Base-by-base conservation (phyloP, 2,797 vertebrate species). In the Pangasius larnaudii region DNA sequence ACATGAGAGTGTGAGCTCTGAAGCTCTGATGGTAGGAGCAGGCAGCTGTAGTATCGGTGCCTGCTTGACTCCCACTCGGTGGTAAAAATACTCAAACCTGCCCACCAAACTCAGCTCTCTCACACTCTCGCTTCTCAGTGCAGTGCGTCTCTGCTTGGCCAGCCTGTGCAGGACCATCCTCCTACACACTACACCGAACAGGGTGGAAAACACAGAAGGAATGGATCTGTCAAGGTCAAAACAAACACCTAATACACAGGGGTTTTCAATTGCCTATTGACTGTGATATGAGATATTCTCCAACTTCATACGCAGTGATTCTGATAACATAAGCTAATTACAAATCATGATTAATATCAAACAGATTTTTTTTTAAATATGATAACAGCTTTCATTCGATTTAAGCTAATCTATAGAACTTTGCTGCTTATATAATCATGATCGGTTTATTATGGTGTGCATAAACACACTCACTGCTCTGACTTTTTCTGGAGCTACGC, bases 41-140 rank as follows among this genome's bases (percentile, higher is more conserved):
- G 87, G 84, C 49, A 86, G 77, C 79, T 88, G 81, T 90, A 86
- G 84, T 88, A 89, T 87, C 77, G 11, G 84, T 87, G 87, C 85
- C 42, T 89, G 74, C 33, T 22, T 88, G 42, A 89, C 91, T 90
- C 89, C 86, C 71, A 89, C 88, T 88, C 77, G 5, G 3, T 86
- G 90, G 91, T 91, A 91, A 91, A 91, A 91, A 91, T 91, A 91
- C 84, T 88, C 27, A 74, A 77, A 84, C 88, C 86, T 89, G 83
- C 85, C 89, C 85, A 91, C 74, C 69, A 89, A 78, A 84, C 89
- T 87, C 82, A 81, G 85, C 80, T 72, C 30, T 81, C 84, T 88
- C 56, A 85, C 65, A 22, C 75, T 72, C 71, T 75, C 30, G 67
- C 65, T 80, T 58, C 84, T 85, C 86, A 61, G 84, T 88, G 84